Evolutionary conservation across 2,113 vertebrate genomes (phyloP).

Genomic region (Centropus unirufus): DNA sequence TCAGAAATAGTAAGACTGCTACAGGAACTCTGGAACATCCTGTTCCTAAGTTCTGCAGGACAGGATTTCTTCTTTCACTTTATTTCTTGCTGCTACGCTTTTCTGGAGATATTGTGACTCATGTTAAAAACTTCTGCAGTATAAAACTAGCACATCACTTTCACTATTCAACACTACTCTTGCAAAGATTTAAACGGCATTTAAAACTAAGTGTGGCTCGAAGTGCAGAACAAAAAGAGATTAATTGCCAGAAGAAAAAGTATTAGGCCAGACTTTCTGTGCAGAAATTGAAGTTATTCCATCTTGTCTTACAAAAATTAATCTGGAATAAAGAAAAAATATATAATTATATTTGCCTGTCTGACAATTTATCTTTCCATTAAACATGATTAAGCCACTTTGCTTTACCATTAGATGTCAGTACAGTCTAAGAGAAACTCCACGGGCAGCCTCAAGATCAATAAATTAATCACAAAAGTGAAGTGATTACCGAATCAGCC

Average conservation of each 20-base stretch:
- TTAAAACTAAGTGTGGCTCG: neutral
- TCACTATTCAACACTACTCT: neutral
- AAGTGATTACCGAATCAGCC: neutral
- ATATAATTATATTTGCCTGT: neutral
- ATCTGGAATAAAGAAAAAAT: neutral
- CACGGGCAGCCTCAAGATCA: slow-evolving; percentile 5
- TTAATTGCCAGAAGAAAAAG: neutral
- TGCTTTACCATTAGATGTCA: slow-evolving; percentile 74
- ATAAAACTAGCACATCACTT: neutral
- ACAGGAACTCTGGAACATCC: neutral
- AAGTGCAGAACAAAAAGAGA: neutral
- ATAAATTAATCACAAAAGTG: slow-evolving; percentile 23
- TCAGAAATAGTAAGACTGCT: neutral
- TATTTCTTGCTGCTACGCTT: neutral
- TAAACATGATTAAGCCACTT: slow-evolving; percentile 43
- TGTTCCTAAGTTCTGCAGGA: neutral
- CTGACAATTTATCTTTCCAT: slow-evolving; percentile 37
- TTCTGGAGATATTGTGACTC: neutral
- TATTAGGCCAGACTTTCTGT: neutral
- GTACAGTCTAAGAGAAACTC: slow-evolving; percentile 52
- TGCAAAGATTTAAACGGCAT: neutral
- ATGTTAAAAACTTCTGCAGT: neutral
- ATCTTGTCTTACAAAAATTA: neutral
- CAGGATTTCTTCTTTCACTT: neutral
- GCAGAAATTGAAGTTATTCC: slow-evolving; percentile 1